These are phyloP conservation scores for Neoitamus cyanurus DNA, from an alignment of 2,888 invertebrate genomes.

Conservation along the genomic window DNA sequence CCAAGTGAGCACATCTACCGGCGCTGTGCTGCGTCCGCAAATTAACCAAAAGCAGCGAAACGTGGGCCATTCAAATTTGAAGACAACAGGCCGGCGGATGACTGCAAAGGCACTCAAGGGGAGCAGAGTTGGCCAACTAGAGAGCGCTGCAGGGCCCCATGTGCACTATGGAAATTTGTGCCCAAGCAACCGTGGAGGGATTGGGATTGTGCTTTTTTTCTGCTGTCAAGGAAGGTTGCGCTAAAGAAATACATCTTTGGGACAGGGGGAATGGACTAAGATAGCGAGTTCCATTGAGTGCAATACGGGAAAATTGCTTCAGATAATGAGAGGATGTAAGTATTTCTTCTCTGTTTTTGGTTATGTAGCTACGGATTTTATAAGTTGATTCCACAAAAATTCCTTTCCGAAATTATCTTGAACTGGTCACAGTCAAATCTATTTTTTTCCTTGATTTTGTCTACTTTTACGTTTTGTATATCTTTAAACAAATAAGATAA, in stretches of 20 bases:
- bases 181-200: neutral
- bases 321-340: neutral
- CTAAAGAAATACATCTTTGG: neutral
- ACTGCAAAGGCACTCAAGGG: neutral
- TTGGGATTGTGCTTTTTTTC: neutral
- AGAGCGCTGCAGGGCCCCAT: neutral
- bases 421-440: neutral
- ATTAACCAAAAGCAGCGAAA: neutral
- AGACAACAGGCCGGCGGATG: neutral
- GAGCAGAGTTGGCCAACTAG: neutral
- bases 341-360: neutral
- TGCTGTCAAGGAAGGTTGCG: neutral
- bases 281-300: neutral
- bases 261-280: neutral
- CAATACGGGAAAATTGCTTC: neutral
- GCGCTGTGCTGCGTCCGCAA: neutral
- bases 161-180: conserved; percentile 1
- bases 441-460: too few relatives aligned
- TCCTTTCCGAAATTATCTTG: neutral
- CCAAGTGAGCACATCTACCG: neutral
- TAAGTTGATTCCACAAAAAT: neutral
- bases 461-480: too few relatives aligned
- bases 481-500: too few relatives aligned
- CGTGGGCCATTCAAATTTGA: neutral
- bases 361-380: neutral